Evolutionary conservation across 2,113 vertebrate species (phyloP).

Genomic region (Dipodomys ordii): DNA sequence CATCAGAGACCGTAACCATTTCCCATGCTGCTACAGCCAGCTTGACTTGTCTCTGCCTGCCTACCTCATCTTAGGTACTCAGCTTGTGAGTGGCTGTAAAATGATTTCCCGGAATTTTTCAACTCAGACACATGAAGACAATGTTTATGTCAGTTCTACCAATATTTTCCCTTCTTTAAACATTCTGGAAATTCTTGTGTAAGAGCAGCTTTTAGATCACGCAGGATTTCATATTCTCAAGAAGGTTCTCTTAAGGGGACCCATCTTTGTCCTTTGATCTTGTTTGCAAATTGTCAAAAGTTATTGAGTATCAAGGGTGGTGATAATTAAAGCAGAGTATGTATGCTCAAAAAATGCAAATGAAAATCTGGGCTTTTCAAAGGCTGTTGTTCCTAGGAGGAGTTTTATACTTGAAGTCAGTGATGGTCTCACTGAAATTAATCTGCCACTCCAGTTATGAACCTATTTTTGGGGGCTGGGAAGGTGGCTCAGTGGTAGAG

Average conservation of each 20-base stretch:
- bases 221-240: neutral
- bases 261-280: neutral
- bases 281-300: constrained; percentile 30
- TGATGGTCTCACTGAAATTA: neutral
- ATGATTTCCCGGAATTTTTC: neutral
- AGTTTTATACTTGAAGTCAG: neutral
- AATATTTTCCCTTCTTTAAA: constrained; percentile 19
- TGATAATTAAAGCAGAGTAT: neutral
- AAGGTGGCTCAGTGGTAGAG: too few species aligned
- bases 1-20: accelerated
- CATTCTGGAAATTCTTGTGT: constrained; percentile 33
- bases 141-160: neutral
- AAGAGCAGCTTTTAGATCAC: neutral
- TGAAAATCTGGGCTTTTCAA: neutral
- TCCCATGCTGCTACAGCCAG: neutral
- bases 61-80: neutral
- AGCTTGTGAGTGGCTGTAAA: neutral
- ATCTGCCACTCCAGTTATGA: too few species aligned
- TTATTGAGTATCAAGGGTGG: neutral
- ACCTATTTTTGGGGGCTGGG: too few species aligned
- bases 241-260: neutral
- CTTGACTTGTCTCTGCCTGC: neutral
- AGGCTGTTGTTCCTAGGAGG: neutral
- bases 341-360: neutral
- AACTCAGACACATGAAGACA: neutral